Conservation (phyloP, 2,797 vertebrate species). For the Hoplostethus atlanticus region DNA sequence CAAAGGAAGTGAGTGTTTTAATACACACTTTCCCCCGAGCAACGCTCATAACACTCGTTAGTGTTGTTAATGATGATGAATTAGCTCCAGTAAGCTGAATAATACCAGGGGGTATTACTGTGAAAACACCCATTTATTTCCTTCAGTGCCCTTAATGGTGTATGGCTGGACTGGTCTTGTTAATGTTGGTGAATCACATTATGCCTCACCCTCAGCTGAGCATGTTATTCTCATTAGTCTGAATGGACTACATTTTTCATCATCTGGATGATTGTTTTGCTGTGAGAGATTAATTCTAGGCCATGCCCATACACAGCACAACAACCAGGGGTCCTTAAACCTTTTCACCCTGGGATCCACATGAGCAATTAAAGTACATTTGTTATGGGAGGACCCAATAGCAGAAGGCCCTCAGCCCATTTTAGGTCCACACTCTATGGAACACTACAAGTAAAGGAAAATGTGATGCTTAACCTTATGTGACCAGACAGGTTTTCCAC, state of each 20-base stretch:
- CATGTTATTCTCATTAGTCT: slow-evolving; percentile 69
- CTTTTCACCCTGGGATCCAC: slow-evolving; percentile 25
- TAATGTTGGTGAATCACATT: slow-evolving; percentile 71
- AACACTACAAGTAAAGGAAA: background rate
- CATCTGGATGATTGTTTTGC: slow-evolving; percentile 55
- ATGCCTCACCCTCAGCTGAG: slow-evolving; percentile 65
- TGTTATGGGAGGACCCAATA: slow-evolving; percentile 39
- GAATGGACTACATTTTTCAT: slow-evolving; percentile 57
- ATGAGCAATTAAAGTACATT: slow-evolving; percentile 56
- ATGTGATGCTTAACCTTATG: background rate
- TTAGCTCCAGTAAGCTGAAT: slow-evolving; percentile 58
- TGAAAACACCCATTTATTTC: slow-evolving; percentile 70
- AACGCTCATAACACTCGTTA: slow-evolving; percentile 46
- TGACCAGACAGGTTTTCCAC: slow-evolving; percentile 2
- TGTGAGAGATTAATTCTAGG: slow-evolving; percentile 56
- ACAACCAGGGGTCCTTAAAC: slow-evolving; percentile 27
- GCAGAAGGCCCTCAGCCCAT: background rate
- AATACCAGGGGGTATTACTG: slow-evolving; percentile 65
- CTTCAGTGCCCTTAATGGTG: slow-evolving; percentile 59
- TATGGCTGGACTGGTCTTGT: slow-evolving; percentile 49
- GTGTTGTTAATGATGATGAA: slow-evolving; percentile 72
- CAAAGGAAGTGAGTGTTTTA: slow-evolving; percentile 39
- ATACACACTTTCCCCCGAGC: slow-evolving; percentile 53
- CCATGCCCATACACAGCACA: slow-evolving; percentile 33
- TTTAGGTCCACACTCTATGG: background rate